Evolutionary conservation across 2,888 invertebrate species (phyloP), one percentile per base, ranked within the genome.

Genomic region (Pheosia tremula): DNA sequence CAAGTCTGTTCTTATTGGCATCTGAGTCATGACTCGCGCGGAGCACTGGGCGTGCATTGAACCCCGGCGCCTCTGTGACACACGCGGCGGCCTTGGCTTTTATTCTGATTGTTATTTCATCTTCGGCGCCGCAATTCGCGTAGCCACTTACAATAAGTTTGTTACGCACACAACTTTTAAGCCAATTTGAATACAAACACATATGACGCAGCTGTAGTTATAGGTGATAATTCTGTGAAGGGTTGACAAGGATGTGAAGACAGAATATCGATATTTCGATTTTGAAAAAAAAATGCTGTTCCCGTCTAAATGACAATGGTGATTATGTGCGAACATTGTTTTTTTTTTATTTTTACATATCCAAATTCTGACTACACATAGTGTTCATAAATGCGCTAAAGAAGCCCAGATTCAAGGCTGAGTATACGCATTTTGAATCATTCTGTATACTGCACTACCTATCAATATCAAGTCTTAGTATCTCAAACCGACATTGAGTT

Each of bases 1-100:
- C 36, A 37, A 41, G 9, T 56, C 56, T 10, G 43, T 45, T 39
- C 24, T 8, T 43, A 36, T 38, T 43, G 10, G 41, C 5, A 39
- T 49, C 43, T 56, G 56, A 45, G 45, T 56, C 56, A 74, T 69
- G 59, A 61, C n/a, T 64, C 59, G 61, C 52, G 58, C 66, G 68
- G 61, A 67, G 67, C 69, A 65, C 77, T 75, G 67, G 76, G 64
- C 72, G 82, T 71, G 47, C 81, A 71, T 80, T 82, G 82, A 72
- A 79, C 70, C 60, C 77, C 59, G 74, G 74, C 76, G 74, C 72
- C 66, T 50, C 59, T 57, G 63, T 65, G 71, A 67, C 70, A 71
- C 65, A 36, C 56, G 9, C 45, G 39, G 57, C 62, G 67, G 49
- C 74, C 72, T 75, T 74, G 68, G 59, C 24, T 63, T 56, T 72